Percentiles rank a stretch among this genome's conserved stretches.
Evolutionary conservation across 2,113 vertebrate species (phyloP).

Genomic region (Lichenostomus cassidix): DNA sequence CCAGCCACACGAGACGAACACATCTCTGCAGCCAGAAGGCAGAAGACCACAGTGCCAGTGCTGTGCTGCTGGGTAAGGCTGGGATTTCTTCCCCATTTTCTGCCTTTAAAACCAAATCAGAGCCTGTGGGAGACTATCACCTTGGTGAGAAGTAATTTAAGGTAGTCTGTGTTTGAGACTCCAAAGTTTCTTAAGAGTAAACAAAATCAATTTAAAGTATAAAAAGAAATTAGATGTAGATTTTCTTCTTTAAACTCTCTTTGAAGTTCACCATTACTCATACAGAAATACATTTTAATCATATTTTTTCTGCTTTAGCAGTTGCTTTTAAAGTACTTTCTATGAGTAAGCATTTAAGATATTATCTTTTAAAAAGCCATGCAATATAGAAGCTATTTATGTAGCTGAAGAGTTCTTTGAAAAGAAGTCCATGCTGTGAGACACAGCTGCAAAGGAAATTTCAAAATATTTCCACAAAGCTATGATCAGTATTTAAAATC

Average conservation of each 20-base stretch:
- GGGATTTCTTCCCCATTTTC: not conserved
- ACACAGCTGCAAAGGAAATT: not conserved
- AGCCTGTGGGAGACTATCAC: rapidly evolving
- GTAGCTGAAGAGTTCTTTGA: not conserved
- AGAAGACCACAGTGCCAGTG: not conserved
- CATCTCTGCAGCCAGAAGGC: not conserved
- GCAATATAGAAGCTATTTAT: not conserved
- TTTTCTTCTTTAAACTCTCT: not conserved
- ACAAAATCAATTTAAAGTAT: not conserved
- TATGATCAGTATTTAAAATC: not conserved
- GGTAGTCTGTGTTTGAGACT: not conserved
- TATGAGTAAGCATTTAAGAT: not conserved
- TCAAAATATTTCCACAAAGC: not conserved
- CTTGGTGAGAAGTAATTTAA: not conserved
- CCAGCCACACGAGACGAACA: no score
- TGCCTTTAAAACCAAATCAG: not conserved
- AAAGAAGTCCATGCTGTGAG: not conserved
- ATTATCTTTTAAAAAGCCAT: not conserved
- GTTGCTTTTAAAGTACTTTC: not conserved
- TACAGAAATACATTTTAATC: not conserved
- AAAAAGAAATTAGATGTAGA: not conserved
- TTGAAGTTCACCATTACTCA: not conserved
- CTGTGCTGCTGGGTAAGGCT: not conserved
- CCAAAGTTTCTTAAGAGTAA: not conserved
- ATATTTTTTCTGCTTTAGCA: not conserved